phyloP scores from a whole-genome alignment of 2,797 vertebrate species.

The Phrynocephalus guinanensis region DNA sequence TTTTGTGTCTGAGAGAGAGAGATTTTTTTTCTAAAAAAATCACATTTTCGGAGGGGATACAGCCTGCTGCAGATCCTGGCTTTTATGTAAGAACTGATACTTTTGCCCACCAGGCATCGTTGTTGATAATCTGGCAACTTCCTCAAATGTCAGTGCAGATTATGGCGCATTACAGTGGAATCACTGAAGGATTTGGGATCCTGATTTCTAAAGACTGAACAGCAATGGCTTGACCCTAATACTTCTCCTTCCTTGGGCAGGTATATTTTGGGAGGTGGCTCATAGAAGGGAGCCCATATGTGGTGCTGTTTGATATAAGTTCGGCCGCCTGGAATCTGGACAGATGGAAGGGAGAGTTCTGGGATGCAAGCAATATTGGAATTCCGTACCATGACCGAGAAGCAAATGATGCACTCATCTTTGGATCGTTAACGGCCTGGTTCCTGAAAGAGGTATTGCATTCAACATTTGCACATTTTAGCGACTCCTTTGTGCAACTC shows the following conservation, averaged over 20 bases:
- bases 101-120: too few species aligned
- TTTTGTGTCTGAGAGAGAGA: too few species aligned
- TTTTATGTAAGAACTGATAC: too few species aligned
- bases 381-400: constrained; percentile 90
- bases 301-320: constrained; percentile 91
- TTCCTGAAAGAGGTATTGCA: constrained; percentile 94
- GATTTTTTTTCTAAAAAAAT: too few species aligned
- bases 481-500: too few species aligned
- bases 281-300: constrained; percentile 93
- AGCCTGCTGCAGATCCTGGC: too few species aligned
- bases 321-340: constrained; percentile 93
- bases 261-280: constrained; percentile 94
- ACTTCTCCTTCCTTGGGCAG: constrained; percentile 70
- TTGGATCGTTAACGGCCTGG: constrained; percentile 92
- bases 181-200: background rate
- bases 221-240: background rate
- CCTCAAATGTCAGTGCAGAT: too few species aligned
- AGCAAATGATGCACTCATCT: constrained; percentile 91
- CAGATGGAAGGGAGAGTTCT: constrained; percentile 93
- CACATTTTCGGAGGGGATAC: too few species aligned
- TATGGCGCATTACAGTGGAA: too few species aligned
- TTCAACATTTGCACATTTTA: background rate
- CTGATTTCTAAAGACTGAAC: background rate
- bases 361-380: constrained; percentile 88
- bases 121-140: background rate